These are phyloP conservation scores for Melieria omissa DNA, from an alignment of 2,888 invertebrate species.

Conservation along the genomic window DNA sequence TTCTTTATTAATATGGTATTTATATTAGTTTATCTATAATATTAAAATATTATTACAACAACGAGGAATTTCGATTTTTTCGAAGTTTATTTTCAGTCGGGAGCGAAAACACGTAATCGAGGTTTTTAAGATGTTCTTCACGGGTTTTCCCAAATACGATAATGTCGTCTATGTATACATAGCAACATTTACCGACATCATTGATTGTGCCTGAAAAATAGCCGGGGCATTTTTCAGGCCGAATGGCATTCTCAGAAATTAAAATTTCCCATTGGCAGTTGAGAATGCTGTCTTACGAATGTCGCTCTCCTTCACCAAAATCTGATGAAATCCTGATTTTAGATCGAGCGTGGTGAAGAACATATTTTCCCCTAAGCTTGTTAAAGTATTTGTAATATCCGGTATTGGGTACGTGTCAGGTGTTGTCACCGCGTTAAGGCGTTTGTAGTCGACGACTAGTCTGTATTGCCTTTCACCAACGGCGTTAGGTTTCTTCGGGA, in stretches of 20 bases:
- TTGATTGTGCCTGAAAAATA: no score
- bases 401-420: conserved; percentile 27
- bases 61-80: no score
- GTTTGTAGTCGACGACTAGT: conserved; percentile 25
- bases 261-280: conserved; percentile 40
- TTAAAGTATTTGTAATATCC: conserved; percentile 26
- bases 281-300: conserved; percentile 41
- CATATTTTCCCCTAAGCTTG: conserved; percentile 29
- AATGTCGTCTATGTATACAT: no score
- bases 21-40: no score
- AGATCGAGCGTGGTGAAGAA: conserved; percentile 33
- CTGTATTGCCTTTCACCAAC: conserved; percentile 25
- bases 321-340: conserved; percentile 36
- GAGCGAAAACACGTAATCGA: conserved; percentile 4
- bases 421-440: conserved; percentile 22
- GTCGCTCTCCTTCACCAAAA: conserved; percentile 34
- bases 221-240: conserved; percentile 33
- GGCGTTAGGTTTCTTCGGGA: conserved; percentile 24
- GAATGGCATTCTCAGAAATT: conserved; percentile 30
- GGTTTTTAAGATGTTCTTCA: conserved; percentile 3
- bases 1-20: no score
- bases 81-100: no score
- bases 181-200: conserved; percentile 33
- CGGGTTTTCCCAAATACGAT: conserved; percentile 32
- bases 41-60: no score